phyloP scores from a whole-genome alignment of 2,113 vertebrate species.

The Calyptommatus sinebrachiatus region DNA sequence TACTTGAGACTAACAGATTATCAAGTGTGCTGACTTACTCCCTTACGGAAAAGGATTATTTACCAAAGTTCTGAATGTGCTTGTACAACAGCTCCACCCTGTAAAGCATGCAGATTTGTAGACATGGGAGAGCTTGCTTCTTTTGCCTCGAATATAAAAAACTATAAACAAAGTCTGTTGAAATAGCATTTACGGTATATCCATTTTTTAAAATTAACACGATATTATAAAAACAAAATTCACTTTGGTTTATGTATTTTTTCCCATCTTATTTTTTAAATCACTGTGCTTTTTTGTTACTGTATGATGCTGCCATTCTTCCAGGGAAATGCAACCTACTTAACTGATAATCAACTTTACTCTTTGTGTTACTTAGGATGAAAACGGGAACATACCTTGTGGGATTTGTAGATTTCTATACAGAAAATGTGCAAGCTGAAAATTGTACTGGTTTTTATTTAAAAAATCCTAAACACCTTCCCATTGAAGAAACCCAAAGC shows the following conservation, averaged over 20 bases:
- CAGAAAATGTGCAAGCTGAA: slow-evolving; percentile 7
- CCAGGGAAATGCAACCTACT: slow-evolving; percentile 22
- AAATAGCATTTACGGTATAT: slow-evolving; percentile 30
- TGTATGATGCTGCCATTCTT: slow-evolving; percentile 28
- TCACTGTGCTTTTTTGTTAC: slow-evolving; percentile 5
- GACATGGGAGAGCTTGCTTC: background rate
- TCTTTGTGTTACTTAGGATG: background rate
- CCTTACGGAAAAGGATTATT: background rate
- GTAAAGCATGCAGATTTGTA: slow-evolving; percentile 31
- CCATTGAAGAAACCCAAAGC: too few species aligned
- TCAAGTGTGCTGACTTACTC: background rate
- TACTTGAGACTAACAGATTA: background rate
- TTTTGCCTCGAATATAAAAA: slow-evolving; percentile 34
- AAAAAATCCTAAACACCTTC: too few species aligned
- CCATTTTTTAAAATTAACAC: slow-evolving; percentile 33
- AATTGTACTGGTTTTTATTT: background rate
- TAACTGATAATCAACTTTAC: slow-evolving; percentile 6
- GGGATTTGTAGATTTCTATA: slow-evolving; percentile 21
- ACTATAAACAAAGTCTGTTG: slow-evolving; percentile 45
- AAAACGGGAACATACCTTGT: background rate
- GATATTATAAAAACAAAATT: slow-evolving; percentile 35
- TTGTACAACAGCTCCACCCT: slow-evolving; percentile 26
- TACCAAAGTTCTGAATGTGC: background rate
- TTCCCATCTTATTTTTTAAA: background rate
- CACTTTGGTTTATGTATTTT: slow-evolving; percentile 30